Evolutionary conservation across 2,888 invertebrate species (phyloP), one percentile per base, ranked within the genome.

Genomic region (Acanthosepion pharaonis): DNA sequence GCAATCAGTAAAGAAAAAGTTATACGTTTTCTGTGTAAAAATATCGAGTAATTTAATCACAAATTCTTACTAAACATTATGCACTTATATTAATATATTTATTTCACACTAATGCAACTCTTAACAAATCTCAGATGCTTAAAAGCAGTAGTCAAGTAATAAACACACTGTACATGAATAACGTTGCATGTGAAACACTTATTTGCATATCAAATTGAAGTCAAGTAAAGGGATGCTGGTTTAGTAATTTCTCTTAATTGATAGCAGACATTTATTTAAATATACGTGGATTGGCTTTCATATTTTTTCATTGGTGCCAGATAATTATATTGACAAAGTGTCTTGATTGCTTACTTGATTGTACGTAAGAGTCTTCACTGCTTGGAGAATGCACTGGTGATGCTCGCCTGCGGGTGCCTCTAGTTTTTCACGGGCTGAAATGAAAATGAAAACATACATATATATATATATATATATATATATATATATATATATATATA

Each of bases 311-410:
- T 20, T 5, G 5, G 59, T 59, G 59, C 5, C 59, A 25, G 59
- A 6, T 23, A 59, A 59, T 59, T 59, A 59, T 23, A 59, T 23
- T 59, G 59, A 23, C 20, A 59, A 59, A 23, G 23, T 18, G 15
- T 23, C 78, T 78, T 78, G 78, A 93, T 49, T 53, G 15, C 94
- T 55, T 94, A 94, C 94, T 55, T 94, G 94, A 59, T 23, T 94
- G 94, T 15, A 64, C 59, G 42, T 94, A 64, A 23, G 94, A 94
- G 48, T 94, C 94, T 64, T 94, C 94, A 55, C 94, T 94, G 94
- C 94, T 94, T 42, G 94, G 94, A 20, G 94, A 94, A 48, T 55
- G 94, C 9, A 94, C 51, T 5, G 94, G 94, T 28, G 94, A 94
- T 28, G 59, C 48, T 15, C 64, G 59, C 18, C 94, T 5, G 42